phyloP scores from a whole-genome alignment of 2,888 invertebrate genomes.

The Megalurothrips usitatus region DNA sequence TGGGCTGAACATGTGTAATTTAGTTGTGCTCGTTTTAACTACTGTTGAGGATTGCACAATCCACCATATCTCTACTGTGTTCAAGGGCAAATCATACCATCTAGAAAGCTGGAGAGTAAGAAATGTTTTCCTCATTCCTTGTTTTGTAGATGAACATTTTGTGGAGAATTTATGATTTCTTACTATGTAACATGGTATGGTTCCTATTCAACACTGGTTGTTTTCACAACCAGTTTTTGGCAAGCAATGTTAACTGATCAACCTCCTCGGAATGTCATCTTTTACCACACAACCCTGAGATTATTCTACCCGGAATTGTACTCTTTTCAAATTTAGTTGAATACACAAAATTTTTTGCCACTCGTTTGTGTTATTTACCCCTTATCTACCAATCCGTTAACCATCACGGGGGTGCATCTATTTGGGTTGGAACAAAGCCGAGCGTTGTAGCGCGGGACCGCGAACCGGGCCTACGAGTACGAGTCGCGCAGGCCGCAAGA shows the following conservation, averaged over 20 bases:
- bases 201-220: not conserved
- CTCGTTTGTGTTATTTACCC: no score
- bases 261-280: not conserved
- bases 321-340: slow-evolving; percentile 21
- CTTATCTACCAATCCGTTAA: not conserved
- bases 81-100: not conserved
- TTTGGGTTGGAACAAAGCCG: no score
- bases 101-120: not conserved
- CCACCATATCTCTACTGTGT: not conserved
- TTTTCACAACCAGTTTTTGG: not conserved
- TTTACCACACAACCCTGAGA: slow-evolving; percentile 1
- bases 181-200: not conserved
- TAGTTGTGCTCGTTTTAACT: not conserved
- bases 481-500: no score
- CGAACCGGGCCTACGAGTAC: no score
- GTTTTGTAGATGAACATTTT: not conserved
- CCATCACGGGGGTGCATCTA: no score
- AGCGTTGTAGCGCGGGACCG: no score
- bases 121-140: not conserved
- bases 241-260: not conserved
- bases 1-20: not conserved
- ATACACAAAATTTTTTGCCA: slow-evolving; percentile 25
- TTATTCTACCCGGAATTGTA: slow-evolving; percentile 9
- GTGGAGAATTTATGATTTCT: slow-evolving; percentile 1
- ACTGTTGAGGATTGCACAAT: not conserved